Percentiles rank a stretch among this genome's conserved stretches.
These are phyloP conservation scores for Thecocarcelia acutangulata DNA, from an alignment of 2,888 invertebrate genomes.

Conservation along the genomic window DNA sequence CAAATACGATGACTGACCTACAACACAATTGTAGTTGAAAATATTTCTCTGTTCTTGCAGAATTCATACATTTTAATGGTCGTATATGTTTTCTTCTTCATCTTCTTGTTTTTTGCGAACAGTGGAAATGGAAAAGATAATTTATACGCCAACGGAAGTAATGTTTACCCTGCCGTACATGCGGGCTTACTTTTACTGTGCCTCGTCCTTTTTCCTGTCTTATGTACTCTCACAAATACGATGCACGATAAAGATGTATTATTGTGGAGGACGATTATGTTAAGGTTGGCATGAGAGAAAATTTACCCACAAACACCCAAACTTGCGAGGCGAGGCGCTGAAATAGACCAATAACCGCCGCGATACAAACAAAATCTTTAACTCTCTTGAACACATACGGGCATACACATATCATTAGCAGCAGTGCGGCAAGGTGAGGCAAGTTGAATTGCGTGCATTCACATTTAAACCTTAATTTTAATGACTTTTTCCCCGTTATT, in stretches of 20 bases:
- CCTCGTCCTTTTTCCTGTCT: conserved; percentile 22
- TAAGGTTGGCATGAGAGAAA: neutral
- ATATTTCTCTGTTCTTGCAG: conserved; percentile 21
- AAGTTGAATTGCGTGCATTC: conserved; percentile 46
- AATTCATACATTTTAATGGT: conserved; percentile 24
- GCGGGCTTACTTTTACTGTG: conserved; percentile 13
- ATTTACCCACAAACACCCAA: neutral
- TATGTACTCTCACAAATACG: neutral
- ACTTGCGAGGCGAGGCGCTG: conserved; percentile 32
- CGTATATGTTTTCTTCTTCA: neutral
- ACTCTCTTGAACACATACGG: conserved; percentile 22
- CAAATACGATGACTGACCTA: conserved; percentile 54
- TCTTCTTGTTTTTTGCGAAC: neutral
- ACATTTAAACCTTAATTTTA: conserved; percentile 49
- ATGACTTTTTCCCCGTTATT: conserved; percentile 39
- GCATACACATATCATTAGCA: conserved; percentile 28
- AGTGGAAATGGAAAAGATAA: conserved; percentile 28
- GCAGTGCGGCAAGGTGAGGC: neutral
- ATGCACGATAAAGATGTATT: conserved; percentile 14
- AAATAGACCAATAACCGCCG: conserved; percentile 50
- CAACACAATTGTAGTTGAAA: conserved; percentile 43
- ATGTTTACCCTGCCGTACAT: conserved; percentile 23
- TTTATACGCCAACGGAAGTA: conserved; percentile 54
- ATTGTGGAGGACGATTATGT: conserved; percentile 12
- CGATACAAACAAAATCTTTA: neutral